Percentiles rank a stretch among this genome's conserved stretches.
Evolutionary conservation across 2,113 vertebrate species (phyloP).

Genomic region (Cisticola juncidis): DNA sequence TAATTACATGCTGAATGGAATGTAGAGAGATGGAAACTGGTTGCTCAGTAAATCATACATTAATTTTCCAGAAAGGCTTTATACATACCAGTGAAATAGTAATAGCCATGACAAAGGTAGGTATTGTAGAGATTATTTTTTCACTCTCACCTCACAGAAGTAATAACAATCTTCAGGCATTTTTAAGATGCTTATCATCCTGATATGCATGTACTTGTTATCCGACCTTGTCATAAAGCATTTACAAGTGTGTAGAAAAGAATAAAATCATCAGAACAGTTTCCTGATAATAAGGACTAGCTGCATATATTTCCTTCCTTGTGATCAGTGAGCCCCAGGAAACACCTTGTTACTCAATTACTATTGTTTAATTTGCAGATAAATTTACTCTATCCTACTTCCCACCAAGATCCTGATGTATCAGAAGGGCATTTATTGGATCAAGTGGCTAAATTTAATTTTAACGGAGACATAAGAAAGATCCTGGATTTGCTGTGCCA

Average conservation of each 20-base stretch:
- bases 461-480: not conserved
- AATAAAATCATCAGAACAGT: conserved; percentile 8
- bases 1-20: conserved; percentile 36
- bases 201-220: not conserved
- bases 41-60: conserved; percentile 11
- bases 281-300: conserved; percentile 33
- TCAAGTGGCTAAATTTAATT: not conserved
- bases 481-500: not conserved
- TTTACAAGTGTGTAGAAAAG: conserved; percentile 8
- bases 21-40: not conserved
- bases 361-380: conserved; percentile 25
- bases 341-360: conserved; percentile 13
- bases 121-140: not conserved
- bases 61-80: conserved; percentile 20
- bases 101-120: not conserved
- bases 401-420: not conserved
- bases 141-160: not conserved
- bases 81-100: not conserved
- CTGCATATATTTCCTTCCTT: conserved; percentile 1
- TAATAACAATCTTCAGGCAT: conserved; percentile 6
- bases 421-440: not conserved
- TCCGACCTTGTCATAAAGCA: not conserved
- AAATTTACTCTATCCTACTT: not conserved
- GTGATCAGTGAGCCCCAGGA: conserved; percentile 19
- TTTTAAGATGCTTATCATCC: not conserved